Conservation (phyloP, 2,113 vertebrate genomes). For the Callorhinus ursinus region DNA sequence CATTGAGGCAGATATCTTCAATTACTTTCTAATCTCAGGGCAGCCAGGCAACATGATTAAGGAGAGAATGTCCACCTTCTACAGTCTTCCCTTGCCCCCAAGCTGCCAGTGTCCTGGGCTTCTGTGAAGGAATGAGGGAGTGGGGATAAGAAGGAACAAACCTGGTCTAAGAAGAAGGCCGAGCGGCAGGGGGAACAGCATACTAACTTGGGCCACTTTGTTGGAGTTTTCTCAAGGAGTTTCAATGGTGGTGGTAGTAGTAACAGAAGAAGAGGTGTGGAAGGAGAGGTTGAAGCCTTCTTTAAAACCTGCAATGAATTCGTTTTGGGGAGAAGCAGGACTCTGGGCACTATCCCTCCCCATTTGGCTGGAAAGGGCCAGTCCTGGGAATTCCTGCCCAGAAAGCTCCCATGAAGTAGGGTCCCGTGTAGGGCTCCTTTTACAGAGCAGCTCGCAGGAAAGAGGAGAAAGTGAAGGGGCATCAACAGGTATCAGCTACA, state of each 20-base stretch:
- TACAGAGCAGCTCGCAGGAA: conserved; percentile 1
- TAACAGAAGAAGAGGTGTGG: background rate
- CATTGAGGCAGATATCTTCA: background rate
- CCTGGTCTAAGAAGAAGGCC: background rate
- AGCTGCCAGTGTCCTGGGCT: background rate
- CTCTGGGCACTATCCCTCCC: background rate
- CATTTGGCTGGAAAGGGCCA: background rate
- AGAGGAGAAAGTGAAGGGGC: background rate
- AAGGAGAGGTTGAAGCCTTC: background rate
- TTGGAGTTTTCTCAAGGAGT: background rate
- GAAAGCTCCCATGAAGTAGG: background rate
- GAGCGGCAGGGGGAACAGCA: background rate
- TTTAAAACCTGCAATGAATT: conserved; percentile 38
- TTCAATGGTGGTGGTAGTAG: background rate
- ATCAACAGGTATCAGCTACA: background rate
- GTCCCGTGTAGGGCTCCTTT: background rate
- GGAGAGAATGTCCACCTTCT: background rate
- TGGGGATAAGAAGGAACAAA: background rate
- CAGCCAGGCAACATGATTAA: conserved; percentile 4
- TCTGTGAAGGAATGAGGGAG: background rate
- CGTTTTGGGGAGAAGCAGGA: background rate
- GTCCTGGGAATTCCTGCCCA: conserved; percentile 2
- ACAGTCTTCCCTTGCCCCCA: background rate
- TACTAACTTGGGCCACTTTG: background rate
- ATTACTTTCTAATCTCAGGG: conserved; percentile 52